Conservation (phyloP, 2,113 vertebrate species). For the Tragelaphus strepsiceros region DNA sequence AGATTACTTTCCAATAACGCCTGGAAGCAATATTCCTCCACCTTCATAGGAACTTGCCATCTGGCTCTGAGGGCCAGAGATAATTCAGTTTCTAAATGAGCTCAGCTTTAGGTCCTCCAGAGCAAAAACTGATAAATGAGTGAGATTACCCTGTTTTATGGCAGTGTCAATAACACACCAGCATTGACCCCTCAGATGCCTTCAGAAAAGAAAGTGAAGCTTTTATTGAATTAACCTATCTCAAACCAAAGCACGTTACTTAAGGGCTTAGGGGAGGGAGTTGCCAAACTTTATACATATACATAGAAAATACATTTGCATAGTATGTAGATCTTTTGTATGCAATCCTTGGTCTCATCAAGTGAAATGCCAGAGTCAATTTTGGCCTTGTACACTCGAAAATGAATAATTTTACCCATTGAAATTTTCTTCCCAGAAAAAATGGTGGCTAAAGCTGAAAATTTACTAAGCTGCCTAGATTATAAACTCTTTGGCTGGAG, state of each 20-base stretch:
- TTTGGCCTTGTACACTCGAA: not conserved
- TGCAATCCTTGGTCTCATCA: not conserved
- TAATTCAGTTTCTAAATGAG: conserved; percentile 75
- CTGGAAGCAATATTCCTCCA: conserved; percentile 72
- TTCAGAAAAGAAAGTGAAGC: conserved; percentile 44
- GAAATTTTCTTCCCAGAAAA: not conserved
- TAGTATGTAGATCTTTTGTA: not conserved
- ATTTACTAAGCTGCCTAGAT: not conserved
- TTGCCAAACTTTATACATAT: not conserved
- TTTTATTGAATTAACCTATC: conserved; percentile 59
- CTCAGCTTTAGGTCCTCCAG: conserved; percentile 46
- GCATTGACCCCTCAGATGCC: conserved; percentile 65
- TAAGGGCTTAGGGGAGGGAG: not conserved
- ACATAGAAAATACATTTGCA: not conserved
- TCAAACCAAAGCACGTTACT: conserved; percentile 14
- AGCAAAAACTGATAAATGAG: conserved; percentile 80
- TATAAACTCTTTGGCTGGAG: not conserved
- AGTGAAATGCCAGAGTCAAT: not conserved
- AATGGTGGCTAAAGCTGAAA: not conserved
- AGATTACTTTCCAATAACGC: conserved; percentile 63
- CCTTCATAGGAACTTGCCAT: conserved; percentile 77
- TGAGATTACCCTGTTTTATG: conserved; percentile 59
- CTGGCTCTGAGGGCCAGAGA: conserved; percentile 76
- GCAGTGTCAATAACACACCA: conserved; percentile 68
- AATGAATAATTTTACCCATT: not conserved